phyloP scores from a whole-genome alignment of 2,888 invertebrate species.

The Trileptium ribeirensis region DNA sequence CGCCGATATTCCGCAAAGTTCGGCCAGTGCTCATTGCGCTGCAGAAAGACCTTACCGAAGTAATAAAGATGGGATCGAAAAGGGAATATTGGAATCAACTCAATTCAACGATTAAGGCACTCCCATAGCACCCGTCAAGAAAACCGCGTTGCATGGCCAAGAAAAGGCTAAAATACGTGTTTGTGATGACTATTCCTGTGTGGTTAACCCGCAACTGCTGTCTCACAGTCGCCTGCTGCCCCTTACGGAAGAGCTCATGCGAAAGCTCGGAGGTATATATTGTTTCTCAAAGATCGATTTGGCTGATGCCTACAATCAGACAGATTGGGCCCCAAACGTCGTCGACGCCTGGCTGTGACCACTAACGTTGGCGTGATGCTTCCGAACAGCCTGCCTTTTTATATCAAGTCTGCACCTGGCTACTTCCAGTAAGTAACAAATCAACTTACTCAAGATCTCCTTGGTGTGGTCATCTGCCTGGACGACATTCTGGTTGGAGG shows the following conservation, averaged over 20 bases:
- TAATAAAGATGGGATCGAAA: no score
- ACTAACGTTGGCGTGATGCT: conserved; percentile 28
- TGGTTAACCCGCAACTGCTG: neutral
- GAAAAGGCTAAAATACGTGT: conserved; percentile 3
- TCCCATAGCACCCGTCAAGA: conserved; percentile 9
- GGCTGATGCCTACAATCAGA: conserved; percentile 14
- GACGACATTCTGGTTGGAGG: conserved; percentile 13
- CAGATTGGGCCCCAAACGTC: neutral
- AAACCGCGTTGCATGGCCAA: neutral
- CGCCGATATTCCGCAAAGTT: neutral
- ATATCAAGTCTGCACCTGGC: conserved; percentile 18
- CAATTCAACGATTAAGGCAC: conserved; percentile 3
- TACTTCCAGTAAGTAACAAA: conserved; percentile 28
- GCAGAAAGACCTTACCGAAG: no score
- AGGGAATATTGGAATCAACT: conserved; percentile 1
- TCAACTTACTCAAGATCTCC: conserved; percentile 24
- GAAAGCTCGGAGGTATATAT: neutral
- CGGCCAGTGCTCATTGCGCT: neutral
- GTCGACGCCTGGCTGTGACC: conserved; percentile 3
- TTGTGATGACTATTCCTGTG: neutral
- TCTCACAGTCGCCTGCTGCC: neutral
- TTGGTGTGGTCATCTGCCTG: conserved; percentile 26
- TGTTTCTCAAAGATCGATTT: neutral
- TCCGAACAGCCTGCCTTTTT: conserved; percentile 22
- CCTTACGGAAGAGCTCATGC: neutral